Evolutionary conservation across 64 coral and sea anemone species (phyloP).

Genomic region (Catalaphyllia jardinei): DNA sequence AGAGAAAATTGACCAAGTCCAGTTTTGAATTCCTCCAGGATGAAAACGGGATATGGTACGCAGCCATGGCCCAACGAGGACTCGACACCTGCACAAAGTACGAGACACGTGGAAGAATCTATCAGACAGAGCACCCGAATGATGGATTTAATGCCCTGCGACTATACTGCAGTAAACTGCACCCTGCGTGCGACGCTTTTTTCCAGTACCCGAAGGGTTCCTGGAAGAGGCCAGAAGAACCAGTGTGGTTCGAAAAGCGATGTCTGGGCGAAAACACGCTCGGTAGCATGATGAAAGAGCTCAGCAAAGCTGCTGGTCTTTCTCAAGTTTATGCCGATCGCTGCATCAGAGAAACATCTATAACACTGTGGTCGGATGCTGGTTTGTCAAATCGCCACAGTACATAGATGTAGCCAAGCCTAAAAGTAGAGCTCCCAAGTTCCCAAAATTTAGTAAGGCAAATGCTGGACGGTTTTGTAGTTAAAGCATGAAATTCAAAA

Average conservation of each 20-base stretch:
- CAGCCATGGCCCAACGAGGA: too few species aligned
- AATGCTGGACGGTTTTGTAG: too few species aligned
- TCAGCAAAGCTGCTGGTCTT: too few species aligned
- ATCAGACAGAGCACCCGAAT: neutral
- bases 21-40: neutral
- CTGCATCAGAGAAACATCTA: constrained; percentile 11
- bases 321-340: constrained; percentile 2
- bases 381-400: neutral
- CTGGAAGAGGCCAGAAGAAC: neutral
- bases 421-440: too few species aligned
- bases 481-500: too few species aligned
- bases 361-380: neutral
- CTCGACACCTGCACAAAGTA: too few species aligned
- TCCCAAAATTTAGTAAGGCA: too few species aligned
- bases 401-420: too few species aligned
- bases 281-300: too few species aligned
- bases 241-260: constrained; percentile 30
- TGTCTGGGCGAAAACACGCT: neutral
- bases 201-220: constrained; percentile 27
- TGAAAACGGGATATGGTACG: too few species aligned
- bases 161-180: neutral
- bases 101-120: neutral
- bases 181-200: neutral
- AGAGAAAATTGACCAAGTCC: neutral
- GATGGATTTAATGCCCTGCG: constrained; percentile 23